A percentile compares a stretch with the other conserved stretches of the same genome.
These are phyloP conservation scores for Cuniculus paca DNA, from an alignment of 2,797 vertebrate genomes.

Conservation along the genomic window DNA sequence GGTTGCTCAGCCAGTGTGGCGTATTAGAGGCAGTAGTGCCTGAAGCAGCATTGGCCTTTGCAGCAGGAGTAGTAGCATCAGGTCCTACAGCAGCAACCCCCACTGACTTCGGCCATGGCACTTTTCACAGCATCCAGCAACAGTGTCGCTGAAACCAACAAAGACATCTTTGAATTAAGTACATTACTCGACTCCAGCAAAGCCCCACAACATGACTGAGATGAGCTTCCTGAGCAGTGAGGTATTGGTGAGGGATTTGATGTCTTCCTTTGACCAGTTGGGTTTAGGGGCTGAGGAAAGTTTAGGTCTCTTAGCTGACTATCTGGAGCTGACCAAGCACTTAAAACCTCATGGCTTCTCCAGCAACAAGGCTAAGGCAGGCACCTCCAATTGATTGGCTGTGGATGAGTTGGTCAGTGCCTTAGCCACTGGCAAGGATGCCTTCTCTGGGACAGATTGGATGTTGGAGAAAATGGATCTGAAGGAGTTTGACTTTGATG, in stretches of 20 bases:
- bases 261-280: constrained; percentile 95
- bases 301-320: constrained; percentile 90
- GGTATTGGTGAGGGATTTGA: constrained; percentile 92
- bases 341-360: constrained; percentile 89
- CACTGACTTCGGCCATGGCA: constrained; percentile 90
- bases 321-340: constrained; percentile 91
- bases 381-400: constrained; percentile 90
- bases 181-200: constrained; percentile 81
- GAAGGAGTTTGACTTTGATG: constrained; percentile 95
- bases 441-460: constrained; percentile 97
- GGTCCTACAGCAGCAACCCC: constrained; percentile 89
- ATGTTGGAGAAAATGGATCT: constrained; percentile 98
- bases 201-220: constrained; percentile 83
- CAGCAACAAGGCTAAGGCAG: constrained; percentile 90
- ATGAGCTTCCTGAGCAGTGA: constrained; percentile 94
- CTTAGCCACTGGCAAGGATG: constrained; percentile 91
- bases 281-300: constrained; percentile 96
- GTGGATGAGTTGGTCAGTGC: constrained; percentile 87
- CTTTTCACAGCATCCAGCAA: constrained; percentile 88
- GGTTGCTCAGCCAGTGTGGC: constrained; percentile 86
- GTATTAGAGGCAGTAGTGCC: constrained; percentile 89
- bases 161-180: constrained; percentile 81
- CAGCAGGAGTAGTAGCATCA: constrained; percentile 90
- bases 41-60: constrained; percentile 89
- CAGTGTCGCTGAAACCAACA: constrained; percentile 90